Conservation (phyloP, 2,888 invertebrate genomes). For the Synanthedon tipuliformis region DNA sequence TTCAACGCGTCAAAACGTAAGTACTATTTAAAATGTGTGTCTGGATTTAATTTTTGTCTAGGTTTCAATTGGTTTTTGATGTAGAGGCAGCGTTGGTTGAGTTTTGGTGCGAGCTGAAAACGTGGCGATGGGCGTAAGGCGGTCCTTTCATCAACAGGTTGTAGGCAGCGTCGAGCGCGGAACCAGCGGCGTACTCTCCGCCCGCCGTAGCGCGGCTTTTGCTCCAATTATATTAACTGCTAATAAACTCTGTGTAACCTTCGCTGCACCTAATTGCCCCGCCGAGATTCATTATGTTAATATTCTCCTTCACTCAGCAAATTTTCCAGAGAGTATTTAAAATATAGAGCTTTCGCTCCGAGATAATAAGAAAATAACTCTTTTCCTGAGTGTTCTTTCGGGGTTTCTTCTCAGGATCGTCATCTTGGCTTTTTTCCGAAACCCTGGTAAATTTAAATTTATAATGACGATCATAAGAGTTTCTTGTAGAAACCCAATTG, state of each 20-base stretch:
- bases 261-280: constrained; percentile 44
- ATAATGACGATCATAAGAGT: too few relatives aligned
- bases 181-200: constrained; percentile 25
- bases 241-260: constrained; percentile 48
- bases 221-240: constrained; percentile 48
- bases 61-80: neutral
- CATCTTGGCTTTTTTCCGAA: too few relatives aligned
- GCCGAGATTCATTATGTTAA: constrained; percentile 41
- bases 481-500: too few relatives aligned
- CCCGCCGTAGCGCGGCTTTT: constrained; percentile 27
- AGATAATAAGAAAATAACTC: too few relatives aligned
- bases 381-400: too few relatives aligned
- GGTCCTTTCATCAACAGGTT: constrained; percentile 67
- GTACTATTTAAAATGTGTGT: constrained; percentile 11
- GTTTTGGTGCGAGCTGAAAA: neutral
- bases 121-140: constrained; percentile 62
- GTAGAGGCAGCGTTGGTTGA: constrained; percentile 1
- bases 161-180: constrained; percentile 30
- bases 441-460: too few relatives aligned
- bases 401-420: too few relatives aligned
- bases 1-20: constrained; percentile 15
- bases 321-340: constrained; percentile 27
- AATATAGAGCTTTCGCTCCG: too few relatives aligned
- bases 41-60: neutral
- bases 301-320: constrained; percentile 21